Conservation (phyloP, 37 sponge, comb jelly and placozoan species). For the Petrosia ficiformis region DNA sequence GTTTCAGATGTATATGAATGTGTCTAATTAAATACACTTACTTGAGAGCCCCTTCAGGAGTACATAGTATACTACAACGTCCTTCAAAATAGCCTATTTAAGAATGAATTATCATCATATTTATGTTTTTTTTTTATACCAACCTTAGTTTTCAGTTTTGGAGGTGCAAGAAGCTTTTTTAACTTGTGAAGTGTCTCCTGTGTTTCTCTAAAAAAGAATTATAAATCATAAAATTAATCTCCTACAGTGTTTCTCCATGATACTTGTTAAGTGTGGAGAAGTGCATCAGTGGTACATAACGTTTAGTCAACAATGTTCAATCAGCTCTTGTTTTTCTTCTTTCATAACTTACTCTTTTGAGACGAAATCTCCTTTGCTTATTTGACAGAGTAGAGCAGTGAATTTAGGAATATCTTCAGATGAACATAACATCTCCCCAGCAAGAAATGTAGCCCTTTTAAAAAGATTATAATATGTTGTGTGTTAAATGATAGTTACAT, state of each 20-base stretch:
- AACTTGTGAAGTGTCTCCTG: slow-evolving; percentile 34
- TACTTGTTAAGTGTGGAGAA: too few species aligned
- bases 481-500: too few species aligned
- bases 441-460: slow-evolving; percentile 67
- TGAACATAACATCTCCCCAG: slow-evolving; percentile 74
- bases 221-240: background rate
- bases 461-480: background rate
- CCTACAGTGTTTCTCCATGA: background rate
- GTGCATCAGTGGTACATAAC: too few species aligned
- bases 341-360: slow-evolving; percentile 34
- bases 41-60: slow-evolving; percentile 50
- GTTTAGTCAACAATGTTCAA: too few species aligned
- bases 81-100: slow-evolving; percentile 40
- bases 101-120: background rate
- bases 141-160: slow-evolving; percentile 71
- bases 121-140: background rate
- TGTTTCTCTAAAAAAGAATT: slow-evolving; percentile 30
- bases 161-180: slow-evolving; percentile 47
- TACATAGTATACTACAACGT: slow-evolving; percentile 38
- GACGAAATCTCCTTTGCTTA: slow-evolving; percentile 55
- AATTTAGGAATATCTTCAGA: slow-evolving; percentile 51
- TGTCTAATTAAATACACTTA: background rate
- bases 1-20: too few species aligned
- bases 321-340: background rate
- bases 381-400: slow-evolving; percentile 74